phyloP scores from a whole-genome alignment of 2,888 invertebrate species.

The Nudaria mundana region DNA sequence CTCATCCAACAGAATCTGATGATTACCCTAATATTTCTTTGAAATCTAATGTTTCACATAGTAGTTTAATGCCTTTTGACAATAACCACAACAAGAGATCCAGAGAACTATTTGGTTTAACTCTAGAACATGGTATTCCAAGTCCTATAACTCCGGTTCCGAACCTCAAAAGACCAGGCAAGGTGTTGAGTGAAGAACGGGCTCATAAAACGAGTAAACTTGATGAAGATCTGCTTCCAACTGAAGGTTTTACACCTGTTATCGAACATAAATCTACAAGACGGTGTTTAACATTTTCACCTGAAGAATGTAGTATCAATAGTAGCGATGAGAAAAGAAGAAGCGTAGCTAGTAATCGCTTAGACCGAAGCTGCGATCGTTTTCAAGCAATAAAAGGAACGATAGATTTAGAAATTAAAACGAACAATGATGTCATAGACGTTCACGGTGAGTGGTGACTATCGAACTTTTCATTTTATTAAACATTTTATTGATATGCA shows the following conservation, averaged over 20 bases:
- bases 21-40: constrained; percentile 45
- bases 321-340: constrained; percentile 79
- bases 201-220: constrained; percentile 76
- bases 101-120: constrained; percentile 67
- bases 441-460: constrained; percentile 86
- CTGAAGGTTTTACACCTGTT: constrained; percentile 64
- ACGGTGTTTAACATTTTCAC: constrained; percentile 82
- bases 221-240: constrained; percentile 66
- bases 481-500: constrained; percentile 8
- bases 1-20: constrained; percentile 38
- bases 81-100: constrained; percentile 51
- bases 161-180: constrained; percentile 64
- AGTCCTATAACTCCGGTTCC: constrained; percentile 75
- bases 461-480: constrained; percentile 44
- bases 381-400: constrained; percentile 76
- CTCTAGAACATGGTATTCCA: constrained; percentile 73
- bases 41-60: constrained; percentile 64
- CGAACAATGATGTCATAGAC: constrained; percentile 82
- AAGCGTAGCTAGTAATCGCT: constrained; percentile 72
- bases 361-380: constrained; percentile 61
- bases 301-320: constrained; percentile 72
- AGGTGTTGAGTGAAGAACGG: constrained; percentile 66
- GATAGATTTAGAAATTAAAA: constrained; percentile 83
- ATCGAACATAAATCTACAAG: constrained; percentile 75
- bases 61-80: constrained; percentile 62